A percentile compares a stretch with the other conserved stretches of the same genome.
These are phyloP conservation scores for Dryococelus australis DNA, from an alignment of 2,888 invertebrate species.

Conservation along the genomic window DNA sequence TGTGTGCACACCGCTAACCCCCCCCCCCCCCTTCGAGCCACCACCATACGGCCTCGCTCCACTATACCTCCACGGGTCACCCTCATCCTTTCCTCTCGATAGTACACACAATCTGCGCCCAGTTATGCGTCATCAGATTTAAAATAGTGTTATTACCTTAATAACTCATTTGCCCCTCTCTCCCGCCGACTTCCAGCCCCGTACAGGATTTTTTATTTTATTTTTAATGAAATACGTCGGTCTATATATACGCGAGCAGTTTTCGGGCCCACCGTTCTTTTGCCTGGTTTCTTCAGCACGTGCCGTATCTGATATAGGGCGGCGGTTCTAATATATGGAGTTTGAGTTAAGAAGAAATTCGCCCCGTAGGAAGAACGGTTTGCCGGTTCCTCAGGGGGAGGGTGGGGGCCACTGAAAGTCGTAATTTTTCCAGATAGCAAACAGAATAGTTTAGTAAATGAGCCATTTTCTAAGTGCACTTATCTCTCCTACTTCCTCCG, in stretches of 20 bases:
- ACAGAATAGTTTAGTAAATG: conserved; percentile 45
- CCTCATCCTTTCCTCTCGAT: background rate
- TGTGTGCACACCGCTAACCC: conserved; percentile 3
- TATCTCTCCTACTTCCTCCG: conserved; percentile 36
- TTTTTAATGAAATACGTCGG: conserved; percentile 9
- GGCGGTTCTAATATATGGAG: conserved; percentile 24
- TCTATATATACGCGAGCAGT: background rate
- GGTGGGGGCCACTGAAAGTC: conserved; percentile 31
- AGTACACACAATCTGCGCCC: conserved; percentile 22
- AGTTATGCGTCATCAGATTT: conserved; percentile 24
- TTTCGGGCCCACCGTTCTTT: background rate
- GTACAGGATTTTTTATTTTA: background rate
- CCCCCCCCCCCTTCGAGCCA: background rate
- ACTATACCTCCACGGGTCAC: too few species aligned
- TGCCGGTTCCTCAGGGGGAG: conserved; percentile 16
- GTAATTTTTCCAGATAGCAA: conserved; percentile 44
- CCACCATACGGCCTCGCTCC: background rate
- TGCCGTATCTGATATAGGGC: conserved; percentile 28
- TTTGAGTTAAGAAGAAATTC: conserved; percentile 27
- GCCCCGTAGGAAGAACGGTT: conserved; percentile 17
- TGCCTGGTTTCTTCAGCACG: background rate
- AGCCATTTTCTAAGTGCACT: conserved; percentile 42
- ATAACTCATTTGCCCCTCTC: conserved; percentile 23
- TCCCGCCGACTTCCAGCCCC: background rate
- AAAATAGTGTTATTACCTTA: conserved; percentile 20